These are phyloP conservation scores for Periplaneta americana DNA, from an alignment of 1,140 invertebrate species.

Conservation along the genomic window DNA sequence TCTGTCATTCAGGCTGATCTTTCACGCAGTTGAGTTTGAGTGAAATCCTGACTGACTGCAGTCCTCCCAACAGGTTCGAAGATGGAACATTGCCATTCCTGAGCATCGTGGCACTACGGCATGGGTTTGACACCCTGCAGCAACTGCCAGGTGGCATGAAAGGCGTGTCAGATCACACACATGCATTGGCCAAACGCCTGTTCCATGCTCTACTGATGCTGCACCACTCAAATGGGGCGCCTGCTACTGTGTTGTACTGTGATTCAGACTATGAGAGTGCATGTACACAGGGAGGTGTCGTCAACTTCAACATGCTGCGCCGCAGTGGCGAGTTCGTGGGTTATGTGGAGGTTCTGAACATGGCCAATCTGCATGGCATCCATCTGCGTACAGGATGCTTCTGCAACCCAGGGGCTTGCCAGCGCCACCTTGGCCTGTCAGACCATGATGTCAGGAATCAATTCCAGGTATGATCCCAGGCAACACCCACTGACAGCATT, in stretches of 20 bases:
- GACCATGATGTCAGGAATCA: conserved; percentile 67
- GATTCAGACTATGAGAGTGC: conserved; percentile 58
- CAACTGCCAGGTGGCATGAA: conserved; percentile 57
- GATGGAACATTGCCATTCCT: conserved; percentile 90
- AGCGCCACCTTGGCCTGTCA: conserved; percentile 67
- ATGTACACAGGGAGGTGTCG: conserved; percentile 70
- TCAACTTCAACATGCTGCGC: conserved; percentile 84
- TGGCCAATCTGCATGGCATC: conserved; percentile 82
- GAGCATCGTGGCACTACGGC: conserved; percentile 71
- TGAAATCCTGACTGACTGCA: too few relatives aligned
- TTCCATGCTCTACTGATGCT: conserved; percentile 56
- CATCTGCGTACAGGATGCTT: conserved; percentile 90
- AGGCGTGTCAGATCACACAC: conserved; percentile 67
- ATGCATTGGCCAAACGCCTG: conserved; percentile 67
- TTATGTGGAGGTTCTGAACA: conserved; percentile 85
- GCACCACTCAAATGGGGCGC: conserved; percentile 67
- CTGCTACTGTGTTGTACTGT: conserved; percentile 66
- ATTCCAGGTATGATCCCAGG: conserved; percentile 64
- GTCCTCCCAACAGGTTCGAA: conserved; percentile 76
- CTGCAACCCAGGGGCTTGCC: conserved; percentile 95
- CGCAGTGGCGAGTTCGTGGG: conserved; percentile 75
- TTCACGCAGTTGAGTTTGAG: too few relatives aligned
- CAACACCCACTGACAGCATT: too few relatives aligned
- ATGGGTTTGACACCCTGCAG: conserved; percentile 71
- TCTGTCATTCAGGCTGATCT: too few relatives aligned